A percentile compares a stretch with the other conserved stretches of the same genome.
phyloP scores from a whole-genome alignment of 2,888 invertebrate genomes.

The Plebejus argus region DNA sequence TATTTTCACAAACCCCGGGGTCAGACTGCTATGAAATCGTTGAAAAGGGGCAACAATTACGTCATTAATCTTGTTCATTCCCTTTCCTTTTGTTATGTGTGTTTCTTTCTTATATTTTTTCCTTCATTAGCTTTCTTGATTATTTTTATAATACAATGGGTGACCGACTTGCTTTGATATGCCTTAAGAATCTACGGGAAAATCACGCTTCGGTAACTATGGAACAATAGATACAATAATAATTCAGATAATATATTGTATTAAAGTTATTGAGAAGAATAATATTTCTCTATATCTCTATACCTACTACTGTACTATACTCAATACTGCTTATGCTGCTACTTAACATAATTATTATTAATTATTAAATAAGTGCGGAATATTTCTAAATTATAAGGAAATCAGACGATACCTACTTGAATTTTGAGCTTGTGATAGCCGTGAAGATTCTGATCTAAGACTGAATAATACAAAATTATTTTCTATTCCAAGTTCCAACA shows the following conservation, averaged over 20 bases:
- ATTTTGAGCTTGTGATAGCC: neutral
- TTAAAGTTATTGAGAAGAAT: neutral
- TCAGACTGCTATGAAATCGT: neutral
- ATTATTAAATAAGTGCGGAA: neutral
- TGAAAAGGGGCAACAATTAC: constrained; percentile 23
- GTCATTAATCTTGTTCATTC: constrained; percentile 36
- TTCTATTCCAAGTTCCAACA: no score
- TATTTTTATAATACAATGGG: constrained; percentile 19
- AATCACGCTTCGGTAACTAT: neutral
- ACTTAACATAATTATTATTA: neutral
- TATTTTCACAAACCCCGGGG: neutral
- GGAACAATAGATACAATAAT: neutral
- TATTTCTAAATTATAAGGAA: neutral
- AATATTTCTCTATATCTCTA: neutral
- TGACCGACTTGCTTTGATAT: constrained; percentile 1
- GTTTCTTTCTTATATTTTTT: constrained; percentile 26
- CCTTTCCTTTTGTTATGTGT: constrained; percentile 33
- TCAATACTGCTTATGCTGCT: no score
- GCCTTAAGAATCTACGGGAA: neutral
- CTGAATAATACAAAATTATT: neutral
- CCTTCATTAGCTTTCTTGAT: constrained; percentile 21
- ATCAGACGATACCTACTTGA: neutral
- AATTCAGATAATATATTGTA: neutral
- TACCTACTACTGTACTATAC: no score
- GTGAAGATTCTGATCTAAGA: neutral